phyloP scores from a whole-genome alignment of 2,888 invertebrate species.

The Andricus quercusramuli region DNA sequence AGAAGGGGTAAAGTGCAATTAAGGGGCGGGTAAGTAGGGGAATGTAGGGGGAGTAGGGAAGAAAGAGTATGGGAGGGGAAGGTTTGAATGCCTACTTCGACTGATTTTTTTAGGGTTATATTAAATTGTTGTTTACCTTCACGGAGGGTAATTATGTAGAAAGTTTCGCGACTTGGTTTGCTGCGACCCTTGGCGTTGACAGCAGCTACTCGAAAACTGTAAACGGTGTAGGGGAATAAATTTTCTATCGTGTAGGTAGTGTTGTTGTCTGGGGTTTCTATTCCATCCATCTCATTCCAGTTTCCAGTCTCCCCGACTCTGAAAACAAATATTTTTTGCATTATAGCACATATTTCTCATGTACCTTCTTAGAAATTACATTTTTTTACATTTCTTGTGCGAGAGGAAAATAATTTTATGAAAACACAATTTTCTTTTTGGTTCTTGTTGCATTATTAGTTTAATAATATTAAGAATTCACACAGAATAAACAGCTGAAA shows the following conservation, averaged over 20 bases:
- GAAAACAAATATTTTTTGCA: slow-evolving; percentile 60
- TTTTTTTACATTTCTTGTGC: background rate
- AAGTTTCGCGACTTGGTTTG: slow-evolving; percentile 85
- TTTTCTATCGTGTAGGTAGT: slow-evolving; percentile 84
- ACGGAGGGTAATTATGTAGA: slow-evolving; percentile 86
- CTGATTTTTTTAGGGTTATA: background rate
- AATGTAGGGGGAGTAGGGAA: too few relatives aligned
- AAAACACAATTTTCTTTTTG: too few relatives aligned
- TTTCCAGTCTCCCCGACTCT: slow-evolving; percentile 85
- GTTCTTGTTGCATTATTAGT: too few relatives aligned
- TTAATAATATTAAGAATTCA: too few relatives aligned
- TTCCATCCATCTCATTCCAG: slow-evolving; percentile 83
- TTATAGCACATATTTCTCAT: background rate
- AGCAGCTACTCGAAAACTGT: slow-evolving; percentile 86
- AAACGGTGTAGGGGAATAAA: slow-evolving; percentile 87
- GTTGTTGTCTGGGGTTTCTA: slow-evolving; percentile 83
- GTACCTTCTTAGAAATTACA: background rate
- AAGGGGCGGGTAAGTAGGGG: too few relatives aligned
- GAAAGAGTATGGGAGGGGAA: too few relatives aligned
- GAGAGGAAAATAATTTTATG: too few relatives aligned
- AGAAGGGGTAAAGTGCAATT: too few relatives aligned
- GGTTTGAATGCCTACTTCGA: too few relatives aligned
- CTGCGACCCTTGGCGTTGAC: slow-evolving; percentile 87
- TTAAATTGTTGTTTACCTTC: slow-evolving; percentile 82
- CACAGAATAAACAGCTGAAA: too few relatives aligned